Percentiles rank a stretch among this genome's conserved stretches.
phyloP scores from a whole-genome alignment of 2,888 invertebrate genomes.

The Aphidoletes aphidimyza region DNA sequence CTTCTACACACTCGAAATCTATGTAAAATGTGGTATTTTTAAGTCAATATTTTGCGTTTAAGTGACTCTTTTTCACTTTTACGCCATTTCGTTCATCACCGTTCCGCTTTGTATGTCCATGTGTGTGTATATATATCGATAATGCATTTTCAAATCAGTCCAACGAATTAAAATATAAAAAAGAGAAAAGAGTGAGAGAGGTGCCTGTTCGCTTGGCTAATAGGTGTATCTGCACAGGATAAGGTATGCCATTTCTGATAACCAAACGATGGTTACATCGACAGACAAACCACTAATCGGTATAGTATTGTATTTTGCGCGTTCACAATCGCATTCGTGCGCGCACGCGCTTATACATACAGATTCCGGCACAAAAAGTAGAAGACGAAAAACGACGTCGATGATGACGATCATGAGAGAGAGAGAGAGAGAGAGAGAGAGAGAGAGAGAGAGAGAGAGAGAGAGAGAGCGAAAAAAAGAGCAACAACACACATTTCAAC shows the following conservation, averaged over 20 bases:
- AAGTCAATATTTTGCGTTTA: neutral
- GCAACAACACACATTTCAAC: neutral
- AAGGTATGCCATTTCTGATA: conserved; percentile 15
- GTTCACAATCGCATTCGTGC: too few species aligned
- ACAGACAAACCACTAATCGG: conserved; percentile 36
- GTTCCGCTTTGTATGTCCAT: neutral
- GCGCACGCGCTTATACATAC: neutral
- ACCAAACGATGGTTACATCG: conserved; percentile 15
- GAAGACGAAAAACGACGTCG: too few species aligned
- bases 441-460: too few species aligned
- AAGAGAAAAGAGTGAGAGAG: neutral
- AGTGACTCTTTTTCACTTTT: neutral
- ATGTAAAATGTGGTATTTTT: neutral
- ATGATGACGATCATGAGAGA: too few species aligned
- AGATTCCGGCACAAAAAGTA: too few species aligned
- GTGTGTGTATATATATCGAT: neutral
- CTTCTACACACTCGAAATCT: neutral
- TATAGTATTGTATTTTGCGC: neutral
- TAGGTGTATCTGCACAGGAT: conserved; percentile 40
- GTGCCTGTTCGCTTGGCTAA: neutral
- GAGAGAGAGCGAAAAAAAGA: neutral
- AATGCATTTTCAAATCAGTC: neutral
- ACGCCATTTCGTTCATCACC: neutral
- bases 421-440: too few species aligned
- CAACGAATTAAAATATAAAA: neutral